Conservation (phyloP, 2,888 invertebrate genomes). For the Euplexia lucipara region DNA sequence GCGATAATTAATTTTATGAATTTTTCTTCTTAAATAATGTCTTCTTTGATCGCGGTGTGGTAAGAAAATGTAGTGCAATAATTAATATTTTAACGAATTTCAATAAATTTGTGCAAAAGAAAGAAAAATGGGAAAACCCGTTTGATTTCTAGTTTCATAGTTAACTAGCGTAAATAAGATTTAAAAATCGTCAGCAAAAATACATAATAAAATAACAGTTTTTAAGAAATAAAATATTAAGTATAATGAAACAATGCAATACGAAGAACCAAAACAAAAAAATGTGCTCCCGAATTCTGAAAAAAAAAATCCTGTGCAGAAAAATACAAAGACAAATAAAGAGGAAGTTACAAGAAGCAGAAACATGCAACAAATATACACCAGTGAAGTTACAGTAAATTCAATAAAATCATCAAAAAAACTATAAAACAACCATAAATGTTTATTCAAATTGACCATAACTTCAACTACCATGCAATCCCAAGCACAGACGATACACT, state of each 20-base stretch:
- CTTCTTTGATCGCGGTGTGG: background rate
- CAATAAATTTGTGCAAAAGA: constrained; percentile 17
- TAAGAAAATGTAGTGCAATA: constrained; percentile 22
- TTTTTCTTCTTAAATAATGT: background rate
- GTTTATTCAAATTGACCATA: constrained; percentile 11
- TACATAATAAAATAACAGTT: too few relatives aligned
- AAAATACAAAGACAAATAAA: constrained; percentile 17
- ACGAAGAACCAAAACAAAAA: constrained; percentile 4
- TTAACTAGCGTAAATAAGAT: background rate
- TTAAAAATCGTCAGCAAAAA: background rate
- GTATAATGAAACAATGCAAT: background rate
- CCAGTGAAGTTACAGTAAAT: background rate
- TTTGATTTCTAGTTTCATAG: background rate
- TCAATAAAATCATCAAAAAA: constrained; percentile 31
- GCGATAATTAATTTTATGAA: background rate
- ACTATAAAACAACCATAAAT: too few relatives aligned
- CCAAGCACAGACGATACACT: constrained; percentile 19
- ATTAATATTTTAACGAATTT: background rate
- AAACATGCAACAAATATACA: constrained; percentile 14
- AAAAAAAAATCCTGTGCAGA: constrained; percentile 44
- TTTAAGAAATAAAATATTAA: background rate
- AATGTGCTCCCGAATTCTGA: constrained; percentile 38
- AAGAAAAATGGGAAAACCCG: background rate
- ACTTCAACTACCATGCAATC: background rate
- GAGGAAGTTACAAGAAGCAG: constrained; percentile 1